Evolutionary conservation across 2,113 vertebrate species (phyloP).

Genomic region (Cranoglanis bouderius): DNA sequence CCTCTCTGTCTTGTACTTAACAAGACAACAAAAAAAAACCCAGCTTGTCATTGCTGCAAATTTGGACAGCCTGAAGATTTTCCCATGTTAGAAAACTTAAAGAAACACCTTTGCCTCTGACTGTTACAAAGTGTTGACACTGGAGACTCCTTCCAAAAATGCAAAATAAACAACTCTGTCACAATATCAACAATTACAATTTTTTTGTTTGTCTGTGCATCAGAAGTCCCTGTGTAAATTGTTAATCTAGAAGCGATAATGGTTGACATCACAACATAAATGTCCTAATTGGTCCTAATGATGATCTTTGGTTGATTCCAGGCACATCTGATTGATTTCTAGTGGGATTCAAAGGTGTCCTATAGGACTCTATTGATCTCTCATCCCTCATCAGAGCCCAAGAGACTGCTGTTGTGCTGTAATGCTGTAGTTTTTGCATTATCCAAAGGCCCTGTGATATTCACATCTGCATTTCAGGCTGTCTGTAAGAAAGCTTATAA

Average conservation of each 20-base stretch:
- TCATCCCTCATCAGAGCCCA: background rate
- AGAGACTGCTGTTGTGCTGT: background rate
- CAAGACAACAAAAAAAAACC: too few relatives aligned
- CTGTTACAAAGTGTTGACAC: background rate
- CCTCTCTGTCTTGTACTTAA: too few relatives aligned
- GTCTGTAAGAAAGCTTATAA: background rate
- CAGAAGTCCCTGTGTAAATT: background rate
- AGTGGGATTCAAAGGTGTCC: background rate
- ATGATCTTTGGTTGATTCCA: background rate
- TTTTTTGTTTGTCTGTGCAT: background rate
- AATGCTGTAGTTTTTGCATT: background rate
- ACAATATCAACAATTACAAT: background rate
- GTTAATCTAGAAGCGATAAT: too few relatives aligned
- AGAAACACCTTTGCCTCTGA: too few relatives aligned
- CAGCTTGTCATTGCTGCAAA: background rate
- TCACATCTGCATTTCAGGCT: background rate
- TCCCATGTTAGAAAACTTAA: too few relatives aligned
- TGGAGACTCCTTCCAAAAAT: background rate
- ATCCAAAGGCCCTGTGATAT: background rate
- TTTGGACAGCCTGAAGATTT: too few relatives aligned
- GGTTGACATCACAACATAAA: background rate
- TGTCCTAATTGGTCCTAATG: too few relatives aligned
- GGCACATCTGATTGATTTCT: background rate
- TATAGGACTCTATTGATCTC: background rate
- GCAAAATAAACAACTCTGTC: background rate